Evolutionary conservation across 2,888 invertebrate species (phyloP).

Genomic region (Drosophila basisetae): DNA sequence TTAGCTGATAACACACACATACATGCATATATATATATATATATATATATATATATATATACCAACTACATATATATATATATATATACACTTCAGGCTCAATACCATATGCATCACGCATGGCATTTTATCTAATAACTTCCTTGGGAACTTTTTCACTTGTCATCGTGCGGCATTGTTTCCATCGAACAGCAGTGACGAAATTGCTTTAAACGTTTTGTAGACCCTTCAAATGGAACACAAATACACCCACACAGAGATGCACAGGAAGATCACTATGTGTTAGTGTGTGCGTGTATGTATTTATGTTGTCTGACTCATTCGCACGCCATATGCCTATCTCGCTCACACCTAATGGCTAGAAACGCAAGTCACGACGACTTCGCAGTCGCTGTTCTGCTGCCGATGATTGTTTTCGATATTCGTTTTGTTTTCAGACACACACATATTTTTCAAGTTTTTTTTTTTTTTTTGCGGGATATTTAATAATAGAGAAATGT

Average conservation of each 20-base stretch:
- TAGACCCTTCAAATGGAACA: constrained; percentile 10
- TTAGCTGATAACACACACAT: constrained; percentile 13
- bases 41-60: background rate
- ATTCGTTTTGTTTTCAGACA: constrained; percentile 25
- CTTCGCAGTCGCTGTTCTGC: constrained; percentile 21
- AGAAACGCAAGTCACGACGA: constrained; percentile 55
- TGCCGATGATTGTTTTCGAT: constrained; percentile 11
- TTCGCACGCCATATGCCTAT: constrained; percentile 14
- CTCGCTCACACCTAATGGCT: constrained; percentile 23
- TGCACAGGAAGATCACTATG: constrained; percentile 19
- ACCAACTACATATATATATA: background rate
- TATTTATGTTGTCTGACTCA: constrained; percentile 30
- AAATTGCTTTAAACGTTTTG: constrained; percentile 21
- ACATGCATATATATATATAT: background rate
- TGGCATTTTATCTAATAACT: constrained; percentile 25
- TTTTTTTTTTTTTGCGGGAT: constrained; percentile 4
- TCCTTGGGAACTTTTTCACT: constrained; percentile 31
- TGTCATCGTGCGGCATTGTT: constrained; percentile 41
- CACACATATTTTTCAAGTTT: background rate
- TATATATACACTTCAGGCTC: background rate
- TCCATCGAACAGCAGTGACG: constrained; percentile 25
- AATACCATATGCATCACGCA: constrained; percentile 1
- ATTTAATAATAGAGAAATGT: constrained; percentile 6
- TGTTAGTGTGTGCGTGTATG: background rate
- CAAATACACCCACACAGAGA: background rate